Conservation (phyloP, 2,888 invertebrate genomes). For the Coelinius sp. region DNA sequence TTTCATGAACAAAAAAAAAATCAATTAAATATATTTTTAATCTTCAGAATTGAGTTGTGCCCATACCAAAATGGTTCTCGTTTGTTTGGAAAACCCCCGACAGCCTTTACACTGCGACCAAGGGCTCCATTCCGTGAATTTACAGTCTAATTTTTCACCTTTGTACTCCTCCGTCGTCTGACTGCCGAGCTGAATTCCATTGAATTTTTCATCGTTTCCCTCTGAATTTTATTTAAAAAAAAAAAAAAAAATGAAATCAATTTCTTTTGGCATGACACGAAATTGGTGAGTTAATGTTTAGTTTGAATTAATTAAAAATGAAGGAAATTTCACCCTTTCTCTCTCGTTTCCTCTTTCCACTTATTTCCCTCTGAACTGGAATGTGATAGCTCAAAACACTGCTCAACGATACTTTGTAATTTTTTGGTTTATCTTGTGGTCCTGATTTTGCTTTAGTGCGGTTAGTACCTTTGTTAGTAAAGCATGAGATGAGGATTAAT, state of each 20-base stretch:
- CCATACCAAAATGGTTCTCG: constrained; percentile 61
- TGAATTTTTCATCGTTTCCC: constrained; percentile 52
- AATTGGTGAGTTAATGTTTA: background rate
- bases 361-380: constrained; percentile 61
- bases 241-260: constrained; percentile 25
- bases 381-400: constrained; percentile 67
- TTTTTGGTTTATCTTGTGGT: constrained; percentile 57
- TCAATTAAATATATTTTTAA: no score
- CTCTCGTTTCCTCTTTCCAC: constrained; percentile 61
- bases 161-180: constrained; percentile 51
- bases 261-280: background rate
- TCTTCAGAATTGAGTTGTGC: background rate
- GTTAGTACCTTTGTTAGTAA: constrained; percentile 54
- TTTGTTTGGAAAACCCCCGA: constrained; percentile 74
- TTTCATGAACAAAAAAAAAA: no score
- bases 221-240: constrained; percentile 30
- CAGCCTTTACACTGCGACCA: constrained; percentile 88
- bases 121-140: constrained; percentile 83
- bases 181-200: constrained; percentile 59
- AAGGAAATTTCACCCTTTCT: constrained; percentile 59
- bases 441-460: constrained; percentile 48
- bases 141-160: constrained; percentile 75
- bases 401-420: constrained; percentile 66
- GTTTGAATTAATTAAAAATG: background rate
- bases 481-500: constrained; percentile 17